A percentile compares a stretch with the other conserved stretches of the same genome.
These are phyloP conservation scores for Xenops minutus DNA, from an alignment of 2,797 vertebrate species.

Conservation along the genomic window DNA sequence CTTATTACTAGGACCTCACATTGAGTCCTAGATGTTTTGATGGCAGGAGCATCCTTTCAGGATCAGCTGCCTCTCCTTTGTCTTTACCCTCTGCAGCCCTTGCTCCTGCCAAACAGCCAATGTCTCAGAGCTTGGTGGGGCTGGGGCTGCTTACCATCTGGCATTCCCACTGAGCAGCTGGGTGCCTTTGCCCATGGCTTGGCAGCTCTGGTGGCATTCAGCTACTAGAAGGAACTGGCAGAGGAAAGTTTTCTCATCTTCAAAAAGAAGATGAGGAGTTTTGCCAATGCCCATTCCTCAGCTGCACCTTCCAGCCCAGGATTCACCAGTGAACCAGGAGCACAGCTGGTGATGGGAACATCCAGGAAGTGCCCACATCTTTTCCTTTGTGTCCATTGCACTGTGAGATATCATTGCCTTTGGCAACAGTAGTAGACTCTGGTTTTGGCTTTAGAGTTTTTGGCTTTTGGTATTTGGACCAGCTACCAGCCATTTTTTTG, in stretches of 20 bases:
- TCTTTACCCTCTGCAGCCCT: accelerated
- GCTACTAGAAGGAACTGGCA: not conserved
- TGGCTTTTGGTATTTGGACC: not conserved
- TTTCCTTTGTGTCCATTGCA: not conserved
- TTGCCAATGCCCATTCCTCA: not conserved
- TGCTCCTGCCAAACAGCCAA: not conserved
- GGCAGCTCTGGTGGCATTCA: not conserved
- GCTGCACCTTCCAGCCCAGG: not conserved
- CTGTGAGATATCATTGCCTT: not conserved
- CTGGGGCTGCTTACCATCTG: not conserved
- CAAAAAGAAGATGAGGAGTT: not conserved
- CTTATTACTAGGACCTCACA: not conserved
- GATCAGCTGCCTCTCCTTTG: not conserved
- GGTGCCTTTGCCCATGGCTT: accelerated
- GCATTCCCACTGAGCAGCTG: not conserved
- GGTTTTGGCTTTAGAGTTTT: not conserved
- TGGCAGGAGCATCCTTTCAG: not conserved
- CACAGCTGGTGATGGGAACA: accelerated
- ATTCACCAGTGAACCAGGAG: accelerated
- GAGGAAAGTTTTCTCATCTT: not conserved
- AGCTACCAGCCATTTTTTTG: not conserved
- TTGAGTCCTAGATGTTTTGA: not conserved
- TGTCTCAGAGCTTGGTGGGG: not conserved
- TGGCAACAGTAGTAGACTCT: not conserved
- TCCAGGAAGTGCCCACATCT: not conserved